These are phyloP conservation scores for Dicycla oo DNA, from an alignment of 2,888 invertebrate species.

Conservation along the genomic window DNA sequence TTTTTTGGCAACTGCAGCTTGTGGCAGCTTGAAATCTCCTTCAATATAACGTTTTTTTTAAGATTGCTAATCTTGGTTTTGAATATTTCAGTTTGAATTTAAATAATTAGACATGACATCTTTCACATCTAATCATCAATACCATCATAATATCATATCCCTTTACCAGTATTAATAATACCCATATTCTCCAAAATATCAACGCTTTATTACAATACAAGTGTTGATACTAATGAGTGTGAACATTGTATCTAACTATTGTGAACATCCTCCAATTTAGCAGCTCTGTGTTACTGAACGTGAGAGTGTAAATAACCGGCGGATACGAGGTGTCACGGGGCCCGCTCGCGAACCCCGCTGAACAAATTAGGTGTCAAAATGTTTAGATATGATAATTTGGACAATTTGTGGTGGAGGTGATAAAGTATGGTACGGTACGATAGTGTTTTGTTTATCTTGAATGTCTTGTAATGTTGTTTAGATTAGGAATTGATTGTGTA, in stretches of 20 bases:
- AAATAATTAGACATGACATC: not conserved
- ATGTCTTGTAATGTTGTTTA: slow-evolving; percentile 7
- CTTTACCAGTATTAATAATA: not conserved
- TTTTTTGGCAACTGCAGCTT: not conserved
- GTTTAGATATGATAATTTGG: slow-evolving; percentile 69
- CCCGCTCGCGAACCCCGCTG: slow-evolving; percentile 47
- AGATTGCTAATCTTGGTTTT: not conserved
- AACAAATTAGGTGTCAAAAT: slow-evolving; percentile 66
- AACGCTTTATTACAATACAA: not conserved
- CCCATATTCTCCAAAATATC: not conserved
- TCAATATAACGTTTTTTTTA: not conserved
- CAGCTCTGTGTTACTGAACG: slow-evolving; percentile 56
- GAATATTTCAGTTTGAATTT: not conserved
- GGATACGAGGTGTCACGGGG: slow-evolving; percentile 50
- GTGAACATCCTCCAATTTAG: slow-evolving; percentile 63
- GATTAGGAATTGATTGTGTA: not conserved
- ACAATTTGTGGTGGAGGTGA: slow-evolving; percentile 59
- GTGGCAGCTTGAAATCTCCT: not conserved
- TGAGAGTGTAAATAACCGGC: slow-evolving; percentile 55
- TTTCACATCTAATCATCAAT: not conserved
- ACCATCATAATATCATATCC: not conserved
- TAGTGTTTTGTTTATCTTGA: slow-evolving; percentile 21
- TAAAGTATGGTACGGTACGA: slow-evolving; percentile 27
- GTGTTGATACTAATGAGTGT: slow-evolving; percentile 39
- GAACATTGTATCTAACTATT: slow-evolving; percentile 33